A percentile compares a stretch with the other conserved stretches of the same genome.
Evolutionary conservation across 1,140 invertebrate species (phyloP).

Genomic region (Hycleus cichorii): DNA sequence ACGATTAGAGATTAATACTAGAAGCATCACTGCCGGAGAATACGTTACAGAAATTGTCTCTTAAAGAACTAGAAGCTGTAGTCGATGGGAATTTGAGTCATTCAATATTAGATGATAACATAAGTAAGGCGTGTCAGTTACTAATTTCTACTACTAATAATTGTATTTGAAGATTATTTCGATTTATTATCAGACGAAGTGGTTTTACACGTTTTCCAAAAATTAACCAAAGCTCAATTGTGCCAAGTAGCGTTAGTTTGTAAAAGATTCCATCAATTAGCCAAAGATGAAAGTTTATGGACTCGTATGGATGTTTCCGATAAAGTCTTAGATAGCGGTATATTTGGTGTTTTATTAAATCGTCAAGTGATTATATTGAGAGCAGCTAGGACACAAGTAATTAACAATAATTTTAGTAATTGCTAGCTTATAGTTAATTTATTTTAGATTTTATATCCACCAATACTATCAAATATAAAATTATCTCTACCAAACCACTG

Average conservation of each 20-base stretch:
- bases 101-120: no score
- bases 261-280: slow-evolving; percentile 60
- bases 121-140: no score
- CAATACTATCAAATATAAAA: slow-evolving; percentile 42
- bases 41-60: slow-evolving; percentile 6
- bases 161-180: slow-evolving; percentile 46
- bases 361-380: slow-evolving; percentile 67
- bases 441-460: slow-evolving; percentile 44
- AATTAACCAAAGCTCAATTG: slow-evolving; percentile 69
- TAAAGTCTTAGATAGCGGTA: slow-evolving; percentile 55
- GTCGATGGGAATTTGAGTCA: no score
- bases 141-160: no score
- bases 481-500: slow-evolving; percentile 35
- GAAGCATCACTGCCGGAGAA: slow-evolving; percentile 26
- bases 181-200: slow-evolving; percentile 73
- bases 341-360: slow-evolving; percentile 61
- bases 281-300: slow-evolving; percentile 78
- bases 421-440: slow-evolving; percentile 1
- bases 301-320: slow-evolving; percentile 69
- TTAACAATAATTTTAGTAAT: not conserved
- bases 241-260: slow-evolving; percentile 62
- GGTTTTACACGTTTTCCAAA: slow-evolving; percentile 72
- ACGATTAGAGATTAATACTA: slow-evolving; percentile 24
- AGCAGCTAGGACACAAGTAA: slow-evolving; percentile 45
- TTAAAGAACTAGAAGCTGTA: no score